Percentiles rank a stretch among this genome's conserved stretches.
phyloP scores from a whole-genome alignment of 30 jellyfish, hydroid and myxozoan species.

The Rhopilema esculentum region DNA sequence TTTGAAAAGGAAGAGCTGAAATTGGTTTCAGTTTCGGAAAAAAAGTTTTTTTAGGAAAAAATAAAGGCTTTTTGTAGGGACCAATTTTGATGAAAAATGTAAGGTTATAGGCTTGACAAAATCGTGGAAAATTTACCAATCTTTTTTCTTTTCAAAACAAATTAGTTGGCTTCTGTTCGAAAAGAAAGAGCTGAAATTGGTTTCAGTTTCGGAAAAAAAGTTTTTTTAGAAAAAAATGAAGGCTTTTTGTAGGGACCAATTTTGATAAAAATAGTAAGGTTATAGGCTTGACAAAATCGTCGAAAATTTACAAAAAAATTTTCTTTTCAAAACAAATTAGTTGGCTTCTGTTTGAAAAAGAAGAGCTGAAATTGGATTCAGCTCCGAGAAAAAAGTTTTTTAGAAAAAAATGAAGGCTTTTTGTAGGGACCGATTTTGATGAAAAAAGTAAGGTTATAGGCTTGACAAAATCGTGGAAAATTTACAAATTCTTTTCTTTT shows the following conservation, averaged over 20 bases:
- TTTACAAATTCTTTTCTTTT: too few species aligned
- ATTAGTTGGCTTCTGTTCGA: background rate
- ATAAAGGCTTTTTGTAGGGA: background rate
- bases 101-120: background rate
- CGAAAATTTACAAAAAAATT: background rate
- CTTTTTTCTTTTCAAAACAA: background rate
- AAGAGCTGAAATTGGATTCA: too few species aligned
- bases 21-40: too few species aligned
- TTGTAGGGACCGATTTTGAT: background rate
- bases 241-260: background rate
- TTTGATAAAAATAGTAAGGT: background rate
- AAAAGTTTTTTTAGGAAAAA: too few species aligned
- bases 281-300: background rate
- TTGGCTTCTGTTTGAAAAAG: too few species aligned
- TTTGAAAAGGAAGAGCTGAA: too few species aligned
- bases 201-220: background rate
- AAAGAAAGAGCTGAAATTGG: background rate
- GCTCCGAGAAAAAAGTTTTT: too few species aligned
- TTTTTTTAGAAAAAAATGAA: background rate
- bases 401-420: too few species aligned
- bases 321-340: too few species aligned
- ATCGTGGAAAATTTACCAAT: too few species aligned
- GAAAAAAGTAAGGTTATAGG: background rate
- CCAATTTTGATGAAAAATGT: background rate
- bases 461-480: background rate